Evolutionary conservation across 1,140 invertebrate genomes (phyloP), one percentile per base, ranked within the genome.

Genomic region (Hetaerina americana): DNA sequence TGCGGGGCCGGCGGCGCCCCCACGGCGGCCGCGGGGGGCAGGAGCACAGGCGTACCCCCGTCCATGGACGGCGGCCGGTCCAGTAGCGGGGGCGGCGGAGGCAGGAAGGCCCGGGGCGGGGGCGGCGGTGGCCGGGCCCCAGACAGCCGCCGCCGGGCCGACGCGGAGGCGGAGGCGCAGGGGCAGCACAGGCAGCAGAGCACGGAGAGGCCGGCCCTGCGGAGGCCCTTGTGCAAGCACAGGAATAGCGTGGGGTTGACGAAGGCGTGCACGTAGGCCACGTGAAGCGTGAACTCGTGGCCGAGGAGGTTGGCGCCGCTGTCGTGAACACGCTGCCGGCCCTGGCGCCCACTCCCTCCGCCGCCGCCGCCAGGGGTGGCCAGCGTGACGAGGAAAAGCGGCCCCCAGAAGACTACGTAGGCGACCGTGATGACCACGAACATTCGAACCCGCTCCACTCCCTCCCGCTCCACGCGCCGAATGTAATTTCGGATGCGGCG

Each of bases 391-490:
- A 93, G 87, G 81, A 94, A 95, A 72, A 95, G 82, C 25, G 93
- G 93, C 73, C 92, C 92, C 92, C 93, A 95, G 81, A 93, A 94
- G 29, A 94, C 83, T 22, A 93, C 85, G 78, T 94, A 95, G 5
- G 91, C 90, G 0, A 90, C 87, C 0, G 91, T 92, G 78, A 94
- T 93, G 71, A 92, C 88, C 27, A 92, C 85, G 80, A 93, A 93
- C 90, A 93, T 93, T 79, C 92, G 89, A 10, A 92, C 89, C 40
- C 89, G 82, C 75, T 90, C 88, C 68, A 90, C 90, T 25, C 88
- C 90, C 75, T 93, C 91, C 22, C 87, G 82, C 78, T 92, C 91
- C 81, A 92, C 89, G 74, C 90, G 83, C 70, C 87, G 85, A 66
- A 92, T 83, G 80, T 92, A 92, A 75, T 89, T 90, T 72, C 90